These are phyloP conservation scores for Engystomops pustulosus DNA, from an alignment of 2,113 vertebrate genomes.

Conservation along the genomic window DNA sequence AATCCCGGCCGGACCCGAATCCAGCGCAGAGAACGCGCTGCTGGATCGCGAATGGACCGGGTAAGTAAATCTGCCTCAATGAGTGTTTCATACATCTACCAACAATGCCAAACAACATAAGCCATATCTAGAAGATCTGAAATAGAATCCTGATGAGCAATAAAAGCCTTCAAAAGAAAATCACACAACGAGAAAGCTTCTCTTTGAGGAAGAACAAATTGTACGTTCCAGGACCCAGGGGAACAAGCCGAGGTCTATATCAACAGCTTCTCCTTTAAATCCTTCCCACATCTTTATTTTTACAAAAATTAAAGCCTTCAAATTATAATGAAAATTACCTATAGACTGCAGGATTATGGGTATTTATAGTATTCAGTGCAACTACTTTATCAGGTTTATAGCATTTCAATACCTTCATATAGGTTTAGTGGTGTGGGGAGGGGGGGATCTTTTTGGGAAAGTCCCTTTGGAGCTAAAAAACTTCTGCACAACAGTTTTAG, in stretches of 20 bases:
- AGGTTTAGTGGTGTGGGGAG: too few species aligned
- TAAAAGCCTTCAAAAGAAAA: not conserved
- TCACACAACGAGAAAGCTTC: constrained; percentile 3
- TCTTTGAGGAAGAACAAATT: not conserved
- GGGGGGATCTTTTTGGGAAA: too few species aligned
- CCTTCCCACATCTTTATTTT: constrained; percentile 13
- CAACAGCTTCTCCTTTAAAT: not conserved
- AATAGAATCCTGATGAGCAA: not conserved
- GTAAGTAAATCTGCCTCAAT: not conserved
- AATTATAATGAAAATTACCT: not conserved
- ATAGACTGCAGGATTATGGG: not conserved
- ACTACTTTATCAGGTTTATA: too few species aligned
- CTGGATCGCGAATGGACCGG: too few species aligned
- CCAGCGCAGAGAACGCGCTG: too few species aligned
- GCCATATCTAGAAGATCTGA: not conserved
- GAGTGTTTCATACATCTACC: not conserved
- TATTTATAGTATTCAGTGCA: not conserved
- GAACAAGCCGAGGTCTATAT: not conserved
- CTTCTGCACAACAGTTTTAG: too few species aligned
- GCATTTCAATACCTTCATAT: too few species aligned
- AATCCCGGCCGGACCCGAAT: too few species aligned
- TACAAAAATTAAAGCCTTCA: not conserved
- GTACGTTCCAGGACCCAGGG: not conserved
- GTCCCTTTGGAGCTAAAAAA: too few species aligned
- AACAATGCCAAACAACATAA: constrained; percentile 11